phyloP scores from a whole-genome alignment of 2,888 invertebrate species.

The Drosophila sordidapex region DNA sequence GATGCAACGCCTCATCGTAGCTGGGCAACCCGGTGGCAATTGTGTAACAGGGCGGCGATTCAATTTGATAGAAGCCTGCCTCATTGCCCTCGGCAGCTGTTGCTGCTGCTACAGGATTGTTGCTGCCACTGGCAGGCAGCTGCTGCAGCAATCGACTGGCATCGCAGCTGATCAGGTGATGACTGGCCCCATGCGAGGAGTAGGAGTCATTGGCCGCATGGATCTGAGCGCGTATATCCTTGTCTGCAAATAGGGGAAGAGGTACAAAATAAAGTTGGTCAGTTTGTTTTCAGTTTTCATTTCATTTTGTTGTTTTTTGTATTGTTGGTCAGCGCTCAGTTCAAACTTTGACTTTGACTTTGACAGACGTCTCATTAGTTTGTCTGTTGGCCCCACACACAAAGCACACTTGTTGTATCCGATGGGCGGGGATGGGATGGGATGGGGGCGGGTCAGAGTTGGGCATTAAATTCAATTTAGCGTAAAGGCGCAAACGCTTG shows the following conservation, averaged over 20 bases:
- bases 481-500: conserved; percentile 74
- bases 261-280: neutral
- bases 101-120: neutral
- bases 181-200: conserved; percentile 67
- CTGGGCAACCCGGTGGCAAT: conserved; percentile 88
- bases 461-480: conserved; percentile 77
- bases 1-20: conserved; percentile 88
- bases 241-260: conserved; percentile 71
- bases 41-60: conserved; percentile 88
- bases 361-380: conserved; percentile 66
- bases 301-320: conserved; percentile 13
- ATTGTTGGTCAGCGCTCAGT: conserved; percentile 3
- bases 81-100: conserved; percentile 53
- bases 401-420: conserved; percentile 51
- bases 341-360: conserved; percentile 56
- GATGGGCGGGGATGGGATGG: too few relatives aligned
- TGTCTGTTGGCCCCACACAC: conserved; percentile 35
- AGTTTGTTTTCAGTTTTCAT: conserved; percentile 18
- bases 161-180: conserved; percentile 72
- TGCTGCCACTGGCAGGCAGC: conserved; percentile 25
- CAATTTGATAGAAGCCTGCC: conserved; percentile 84
- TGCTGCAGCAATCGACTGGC: conserved; percentile 66
- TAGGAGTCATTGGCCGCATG: conserved; percentile 70
- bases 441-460: neutral
- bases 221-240: conserved; percentile 84